phyloP scores from a whole-genome alignment of 2,797 vertebrate genomes.

The Kryptolebias ocellatus region DNA sequence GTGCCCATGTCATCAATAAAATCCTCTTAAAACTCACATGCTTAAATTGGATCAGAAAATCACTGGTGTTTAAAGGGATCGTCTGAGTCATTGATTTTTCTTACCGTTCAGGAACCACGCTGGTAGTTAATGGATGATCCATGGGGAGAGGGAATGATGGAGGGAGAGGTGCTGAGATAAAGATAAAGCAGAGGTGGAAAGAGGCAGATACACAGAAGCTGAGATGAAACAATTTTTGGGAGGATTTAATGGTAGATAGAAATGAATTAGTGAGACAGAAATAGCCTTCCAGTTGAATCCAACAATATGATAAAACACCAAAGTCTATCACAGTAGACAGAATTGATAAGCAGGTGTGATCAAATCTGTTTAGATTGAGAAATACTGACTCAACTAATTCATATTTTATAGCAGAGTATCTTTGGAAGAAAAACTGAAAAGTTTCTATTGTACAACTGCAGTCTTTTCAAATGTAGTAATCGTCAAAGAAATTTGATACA shows the following conservation, averaged over 20 bases:
- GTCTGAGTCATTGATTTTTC: slow-evolving; percentile 61
- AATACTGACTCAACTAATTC: not conserved
- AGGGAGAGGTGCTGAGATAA: slow-evolving; percentile 28
- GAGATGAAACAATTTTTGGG: slow-evolving; percentile 21
- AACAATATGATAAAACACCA: slow-evolving; percentile 8
- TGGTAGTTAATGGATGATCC: slow-evolving; percentile 66
- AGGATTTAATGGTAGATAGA: slow-evolving; percentile 10
- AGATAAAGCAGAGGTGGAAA: slow-evolving; percentile 13
- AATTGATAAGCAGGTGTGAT: slow-evolving; percentile 10
- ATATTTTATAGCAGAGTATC: not conserved
- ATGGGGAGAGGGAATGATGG: slow-evolving; percentile 37
- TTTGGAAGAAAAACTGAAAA: not conserved
- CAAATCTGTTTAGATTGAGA: slow-evolving; percentile 1
- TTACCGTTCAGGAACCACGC: slow-evolving; percentile 48
- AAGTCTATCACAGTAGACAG: not conserved
- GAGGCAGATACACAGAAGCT: slow-evolving; percentile 13
- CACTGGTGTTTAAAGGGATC: slow-evolving; percentile 53
- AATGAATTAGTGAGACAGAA: slow-evolving; percentile 10
- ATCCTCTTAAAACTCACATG: slow-evolving; percentile 51
- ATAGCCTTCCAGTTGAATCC: slow-evolving; percentile 6
- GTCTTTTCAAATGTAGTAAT: too few relatives aligned
- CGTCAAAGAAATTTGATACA: too few relatives aligned
- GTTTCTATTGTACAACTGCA: too few relatives aligned
- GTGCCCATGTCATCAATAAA: slow-evolving; percentile 56
- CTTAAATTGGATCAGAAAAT: slow-evolving; percentile 63